A percentile compares a stretch with the other conserved stretches of the same genome.
phyloP scores from a whole-genome alignment of 1,140 invertebrate genomes.

The Hyles euphorbiae region DNA sequence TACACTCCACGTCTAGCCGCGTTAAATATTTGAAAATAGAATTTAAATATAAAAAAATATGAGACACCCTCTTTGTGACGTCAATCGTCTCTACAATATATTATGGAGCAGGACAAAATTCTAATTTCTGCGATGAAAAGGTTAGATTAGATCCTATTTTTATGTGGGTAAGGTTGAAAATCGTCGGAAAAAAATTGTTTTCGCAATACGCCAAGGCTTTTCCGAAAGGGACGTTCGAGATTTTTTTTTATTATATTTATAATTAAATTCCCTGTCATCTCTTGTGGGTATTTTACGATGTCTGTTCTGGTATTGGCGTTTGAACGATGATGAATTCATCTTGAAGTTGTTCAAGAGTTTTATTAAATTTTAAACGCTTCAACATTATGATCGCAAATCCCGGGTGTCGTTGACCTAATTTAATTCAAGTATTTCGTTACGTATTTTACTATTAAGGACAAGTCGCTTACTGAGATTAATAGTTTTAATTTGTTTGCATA shows the following conservation, averaged over 20 bases:
- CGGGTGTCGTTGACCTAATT: too few relatives aligned
- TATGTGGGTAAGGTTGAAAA: conserved; percentile 26
- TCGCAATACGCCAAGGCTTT: conserved; percentile 22
- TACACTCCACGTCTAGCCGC: conserved; percentile 50
- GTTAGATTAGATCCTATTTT: not conserved
- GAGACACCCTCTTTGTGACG: conserved; percentile 62
- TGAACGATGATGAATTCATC: conserved; percentile 48
- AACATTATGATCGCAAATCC: not conserved
- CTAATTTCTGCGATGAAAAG: conserved; percentile 1
- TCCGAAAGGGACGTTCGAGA: conserved; percentile 60
- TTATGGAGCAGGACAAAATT: conserved; percentile 34
- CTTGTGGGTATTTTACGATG: conserved; percentile 53
- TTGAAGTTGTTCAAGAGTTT: conserved; percentile 57
- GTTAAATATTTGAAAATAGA: conserved; percentile 44
- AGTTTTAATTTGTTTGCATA: too few relatives aligned
- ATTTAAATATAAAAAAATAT: conserved; percentile 62
- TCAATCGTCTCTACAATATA: conserved; percentile 64
- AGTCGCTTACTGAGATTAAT: too few relatives aligned
- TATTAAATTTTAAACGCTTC: conserved; percentile 49
- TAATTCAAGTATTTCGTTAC: too few relatives aligned
- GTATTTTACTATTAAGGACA: too few relatives aligned
- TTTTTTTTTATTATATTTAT: conserved; percentile 73
- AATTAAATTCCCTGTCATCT: conserved; percentile 73
- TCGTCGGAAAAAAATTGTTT: conserved; percentile 23
- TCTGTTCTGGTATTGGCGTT: conserved; percentile 69